Conservation (phyloP, 1,140 invertebrate genomes). For the Dufourea novaeangliae region DNA sequence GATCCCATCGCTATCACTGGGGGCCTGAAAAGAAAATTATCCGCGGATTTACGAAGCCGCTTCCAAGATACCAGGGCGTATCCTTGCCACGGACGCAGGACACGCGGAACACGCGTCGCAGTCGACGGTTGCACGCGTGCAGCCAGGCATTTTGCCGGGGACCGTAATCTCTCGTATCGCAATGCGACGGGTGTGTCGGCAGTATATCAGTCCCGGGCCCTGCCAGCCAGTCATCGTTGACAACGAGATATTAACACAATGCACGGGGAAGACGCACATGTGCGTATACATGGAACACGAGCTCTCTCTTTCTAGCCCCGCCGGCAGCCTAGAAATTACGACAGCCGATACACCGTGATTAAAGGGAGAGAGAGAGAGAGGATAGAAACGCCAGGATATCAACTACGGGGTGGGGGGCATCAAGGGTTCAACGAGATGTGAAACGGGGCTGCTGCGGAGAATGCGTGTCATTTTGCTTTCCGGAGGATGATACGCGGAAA, state of each 20-base stretch:
- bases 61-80: not conserved
- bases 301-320: not conserved
- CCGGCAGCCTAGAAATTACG: conserved; percentile 9
- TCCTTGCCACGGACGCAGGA: not conserved
- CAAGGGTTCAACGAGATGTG: not conserved
- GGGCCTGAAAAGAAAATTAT: conserved; percentile 7
- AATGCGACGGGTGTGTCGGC: conserved; percentile 70
- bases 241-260: conserved; percentile 71
- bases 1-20: no score
- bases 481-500: not conserved
- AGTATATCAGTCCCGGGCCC: conserved; percentile 62
- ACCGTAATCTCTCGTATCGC: conserved; percentile 64
- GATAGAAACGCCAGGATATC: not conserved
- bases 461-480: no score
- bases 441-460: not conserved
- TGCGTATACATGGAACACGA: conserved; percentile 6
- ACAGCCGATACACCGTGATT: conserved; percentile 39
- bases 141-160: conserved; percentile 27
- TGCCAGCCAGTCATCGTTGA: conserved; percentile 58
- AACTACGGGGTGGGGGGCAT: conserved; percentile 1
- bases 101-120: not conserved
- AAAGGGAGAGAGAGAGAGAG: conserved; percentile 27
- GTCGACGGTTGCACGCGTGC: conserved; percentile 13
- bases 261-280: conserved; percentile 45
- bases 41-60: not conserved